Evolutionary conservation across 2,113 vertebrate genomes (phyloP), one percentile per base, ranked within the genome.

Genomic region (Pithys albifrons): DNA sequence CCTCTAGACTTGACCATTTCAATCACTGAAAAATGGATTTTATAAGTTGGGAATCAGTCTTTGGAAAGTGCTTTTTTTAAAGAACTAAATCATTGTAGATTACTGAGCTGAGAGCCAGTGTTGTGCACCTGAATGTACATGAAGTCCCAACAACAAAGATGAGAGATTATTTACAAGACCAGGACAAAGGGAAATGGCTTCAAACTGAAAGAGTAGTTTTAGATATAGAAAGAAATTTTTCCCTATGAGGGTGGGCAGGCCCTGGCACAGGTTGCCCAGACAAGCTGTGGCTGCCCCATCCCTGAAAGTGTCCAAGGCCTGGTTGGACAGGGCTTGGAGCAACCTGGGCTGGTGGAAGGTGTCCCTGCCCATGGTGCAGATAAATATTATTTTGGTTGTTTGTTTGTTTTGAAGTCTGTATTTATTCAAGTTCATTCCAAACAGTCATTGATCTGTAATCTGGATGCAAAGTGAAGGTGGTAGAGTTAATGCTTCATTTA

Each of bases 341-440:
- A 31, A 0, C 18, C n/a, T 79, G 41, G 49, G 2, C 2, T 3
- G 46, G 12, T 39, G 57, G 57, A 0, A 72, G 24, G 4, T 41
- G 75, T 35, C 66, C 33, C 48, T 87, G 65, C 33, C 37, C 39
- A 19, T 29, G 54, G 24, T 37, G 14, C 28, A 61, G 8, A 51
- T 37, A 15, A 7, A 33, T 58, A 33, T 58, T 24, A 2, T 31
- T 73, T 35, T 49, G n/a, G n/a, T n/a, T 41, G 10, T 52, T 73
- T 23, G 27, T 19, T 19, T 55, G 28, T 41, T 66, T 54, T 67
- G 29, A 16, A 59, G n/a, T 33, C 39, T 24, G 3, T 66, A 9
- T n/a, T 3, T 43, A 17, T 78, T 81, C 29, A 31, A 23, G 19
- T 82, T 82, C n/a, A 23, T 67, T 76, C 27, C 54, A 54, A 57